phyloP scores from a whole-genome alignment of 2,888 invertebrate species.

The Poecilobothrus nobilitatus region DNA sequence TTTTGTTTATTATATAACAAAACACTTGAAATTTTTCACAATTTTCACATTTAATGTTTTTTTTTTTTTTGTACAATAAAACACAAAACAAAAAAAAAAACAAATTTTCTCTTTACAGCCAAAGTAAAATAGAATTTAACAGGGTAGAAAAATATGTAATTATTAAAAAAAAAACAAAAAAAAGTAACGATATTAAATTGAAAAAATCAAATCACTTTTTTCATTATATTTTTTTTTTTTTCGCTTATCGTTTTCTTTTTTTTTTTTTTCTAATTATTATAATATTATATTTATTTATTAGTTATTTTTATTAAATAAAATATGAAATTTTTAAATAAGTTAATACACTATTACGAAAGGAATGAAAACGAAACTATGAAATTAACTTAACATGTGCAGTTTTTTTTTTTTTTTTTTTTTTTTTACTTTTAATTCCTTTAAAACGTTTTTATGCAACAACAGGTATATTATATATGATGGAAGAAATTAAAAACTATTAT shows the following conservation, averaged over 20 bases:
- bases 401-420: not conserved
- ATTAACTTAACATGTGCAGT: not conserved
- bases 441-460: constrained; percentile 3
- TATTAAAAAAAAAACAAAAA: no score
- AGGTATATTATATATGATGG: not conserved
- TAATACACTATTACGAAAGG: not conserved
- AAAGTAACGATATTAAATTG: no score
- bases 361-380: no score
- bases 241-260: not conserved
- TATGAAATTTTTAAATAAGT: not conserved
- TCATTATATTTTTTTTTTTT: not conserved
- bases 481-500: not conserved
- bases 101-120: no score
- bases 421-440: not conserved
- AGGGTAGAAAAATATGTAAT: no score
- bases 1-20: not conserved
- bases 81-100: no score
- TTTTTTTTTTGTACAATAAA: not conserved
- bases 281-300: not conserved
- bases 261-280: not conserved
- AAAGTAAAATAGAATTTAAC: no score
- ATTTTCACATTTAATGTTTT: not conserved
- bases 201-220: no score
- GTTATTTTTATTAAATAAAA: not conserved
- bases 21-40: not conserved